phyloP scores from a whole-genome alignment of 1,140 invertebrate genomes.

The Bombus confusus region DNA sequence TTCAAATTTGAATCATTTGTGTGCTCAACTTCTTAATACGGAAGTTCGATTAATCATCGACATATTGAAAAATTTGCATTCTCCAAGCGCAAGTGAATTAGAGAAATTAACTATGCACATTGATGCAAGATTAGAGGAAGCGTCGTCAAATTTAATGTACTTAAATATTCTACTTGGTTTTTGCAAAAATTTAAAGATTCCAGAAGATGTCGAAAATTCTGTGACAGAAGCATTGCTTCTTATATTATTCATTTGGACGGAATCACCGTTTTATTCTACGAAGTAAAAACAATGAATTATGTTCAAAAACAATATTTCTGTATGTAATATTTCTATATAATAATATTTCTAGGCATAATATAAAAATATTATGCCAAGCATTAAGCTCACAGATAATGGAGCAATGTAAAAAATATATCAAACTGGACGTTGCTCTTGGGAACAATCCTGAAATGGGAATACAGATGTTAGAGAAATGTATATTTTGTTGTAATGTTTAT shows the following conservation, averaged over 20 bases:
- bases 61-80: constrained; percentile 88
- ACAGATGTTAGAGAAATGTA: constrained; percentile 87
- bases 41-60: constrained; percentile 88
- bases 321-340: no score
- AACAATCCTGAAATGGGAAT: constrained; percentile 86
- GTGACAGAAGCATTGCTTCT: constrained; percentile 89
- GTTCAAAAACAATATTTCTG: neutral
- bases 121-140: constrained; percentile 85
- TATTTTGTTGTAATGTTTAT: constrained; percentile 90
- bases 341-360: constrained; percentile 81
- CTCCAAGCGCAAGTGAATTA: constrained; percentile 90
- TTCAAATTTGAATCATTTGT: constrained; percentile 89
- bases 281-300: constrained; percentile 14
- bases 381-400: constrained; percentile 93
- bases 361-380: constrained; percentile 89
- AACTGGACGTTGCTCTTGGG: constrained; percentile 88
- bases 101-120: constrained; percentile 84
- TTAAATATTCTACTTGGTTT: constrained; percentile 88
- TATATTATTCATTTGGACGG: constrained; percentile 91
- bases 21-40: constrained; percentile 88
- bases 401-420: constrained; percentile 87
- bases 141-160: constrained; percentile 91
- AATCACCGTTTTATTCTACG: constrained; percentile 91
- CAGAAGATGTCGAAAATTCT: constrained; percentile 84
- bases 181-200: constrained; percentile 84